Conservation (phyloP, 2,797 vertebrate species). For the Hoplostethus mediterraneus region DNA sequence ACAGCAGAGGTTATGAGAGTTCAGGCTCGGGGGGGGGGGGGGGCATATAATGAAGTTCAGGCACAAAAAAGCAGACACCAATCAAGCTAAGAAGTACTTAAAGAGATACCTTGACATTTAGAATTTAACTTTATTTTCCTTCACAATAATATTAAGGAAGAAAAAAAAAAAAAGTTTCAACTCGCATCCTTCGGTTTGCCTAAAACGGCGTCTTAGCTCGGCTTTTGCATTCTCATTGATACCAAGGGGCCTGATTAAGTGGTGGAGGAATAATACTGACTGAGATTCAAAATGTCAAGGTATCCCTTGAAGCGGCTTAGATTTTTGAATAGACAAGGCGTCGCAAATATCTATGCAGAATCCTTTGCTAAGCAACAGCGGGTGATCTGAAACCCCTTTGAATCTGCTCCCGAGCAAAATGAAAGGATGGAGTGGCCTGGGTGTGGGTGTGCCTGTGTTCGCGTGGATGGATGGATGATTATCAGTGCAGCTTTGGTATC, state of each 20-base stretch:
- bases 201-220: conserved; percentile 37
- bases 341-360: conserved; percentile 8
- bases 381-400: too few species aligned
- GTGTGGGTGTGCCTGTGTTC: conserved; percentile 26
- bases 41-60: conserved; percentile 23
- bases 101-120: conserved; percentile 38
- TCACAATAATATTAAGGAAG: background rate
- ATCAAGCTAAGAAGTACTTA: conserved; percentile 48
- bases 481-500: conserved; percentile 65
- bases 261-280: background rate
- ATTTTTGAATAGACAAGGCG: conserved; percentile 14
- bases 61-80: conserved; percentile 27
- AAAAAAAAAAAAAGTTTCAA: background rate
- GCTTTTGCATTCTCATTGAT: conserved; percentile 30
- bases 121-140: conserved; percentile 12
- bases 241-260: background rate
- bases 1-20: conserved; percentile 12
- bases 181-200: conserved; percentile 25
- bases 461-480: conserved; percentile 51
- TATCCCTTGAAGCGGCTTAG: conserved; percentile 24
- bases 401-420: background rate
- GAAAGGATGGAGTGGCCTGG: background rate
- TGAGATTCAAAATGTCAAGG: conserved; percentile 46
- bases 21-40: conserved; percentile 1
- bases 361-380: background rate